Conservation (phyloP, 1,140 invertebrate species). For the Cherax quadricarinatus region DNA sequence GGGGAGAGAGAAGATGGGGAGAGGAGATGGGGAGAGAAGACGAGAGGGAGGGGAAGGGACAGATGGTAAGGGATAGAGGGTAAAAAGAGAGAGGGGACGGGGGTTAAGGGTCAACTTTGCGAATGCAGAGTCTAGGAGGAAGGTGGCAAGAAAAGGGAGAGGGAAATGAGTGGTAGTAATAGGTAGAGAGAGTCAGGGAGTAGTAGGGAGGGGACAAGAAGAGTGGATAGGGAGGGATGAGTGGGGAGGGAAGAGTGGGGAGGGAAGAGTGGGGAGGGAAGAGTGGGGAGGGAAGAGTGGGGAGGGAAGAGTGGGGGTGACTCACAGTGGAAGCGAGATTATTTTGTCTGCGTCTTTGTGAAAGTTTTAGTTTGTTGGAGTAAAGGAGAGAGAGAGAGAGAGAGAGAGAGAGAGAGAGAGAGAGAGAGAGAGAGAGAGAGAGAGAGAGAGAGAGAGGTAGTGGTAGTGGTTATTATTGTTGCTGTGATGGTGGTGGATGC, state of each 20-base stretch:
- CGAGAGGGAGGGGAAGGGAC: no score
- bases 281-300: no score
- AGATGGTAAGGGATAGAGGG: no score
- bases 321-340: background rate
- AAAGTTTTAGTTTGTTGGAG: background rate
- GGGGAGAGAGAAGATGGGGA: no score
- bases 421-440: constrained; percentile 30
- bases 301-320: no score
- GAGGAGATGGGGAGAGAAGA: no score
- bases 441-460: constrained; percentile 24
- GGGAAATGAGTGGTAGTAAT: background rate
- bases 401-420: constrained; percentile 30
- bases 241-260: no score
- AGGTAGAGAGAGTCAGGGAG: background rate
- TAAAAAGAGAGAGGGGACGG: background rate
- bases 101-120: background rate
- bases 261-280: no score
- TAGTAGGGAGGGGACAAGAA: background rate
- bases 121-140: background rate
- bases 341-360: background rate
- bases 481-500: no score
- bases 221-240: no score
- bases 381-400: constrained; percentile 29
- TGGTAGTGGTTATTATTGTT: background rate
- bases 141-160: background rate